Evolutionary conservation across 2,888 invertebrate species (phyloP).

Genomic region (Rambutsinella grinnellia): DNA sequence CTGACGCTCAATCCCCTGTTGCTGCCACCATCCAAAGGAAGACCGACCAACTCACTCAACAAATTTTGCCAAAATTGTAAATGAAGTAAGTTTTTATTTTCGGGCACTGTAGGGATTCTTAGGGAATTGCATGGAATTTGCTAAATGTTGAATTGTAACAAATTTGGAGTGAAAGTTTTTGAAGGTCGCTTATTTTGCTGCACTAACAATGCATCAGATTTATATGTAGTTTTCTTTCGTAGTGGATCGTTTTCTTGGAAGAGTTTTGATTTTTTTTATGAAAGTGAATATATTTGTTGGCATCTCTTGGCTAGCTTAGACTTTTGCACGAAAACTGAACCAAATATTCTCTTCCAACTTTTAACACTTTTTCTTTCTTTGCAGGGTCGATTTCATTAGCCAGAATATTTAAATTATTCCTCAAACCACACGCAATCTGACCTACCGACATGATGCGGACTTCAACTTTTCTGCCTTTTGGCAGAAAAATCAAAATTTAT

Average conservation of each 20-base stretch:
- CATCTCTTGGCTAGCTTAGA: slow-evolving; percentile 8
- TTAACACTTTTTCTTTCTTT: slow-evolving; percentile 17
- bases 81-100: slow-evolving; percentile 49
- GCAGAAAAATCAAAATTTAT: slow-evolving; percentile 29
- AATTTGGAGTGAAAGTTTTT: too few relatives aligned
- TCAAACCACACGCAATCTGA: slow-evolving; percentile 30
- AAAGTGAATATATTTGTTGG: not conserved
- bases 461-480: not conserved
- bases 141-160: too few relatives aligned
- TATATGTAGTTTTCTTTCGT: not conserved
- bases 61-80: slow-evolving; percentile 63
- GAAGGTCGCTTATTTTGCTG: not conserved
- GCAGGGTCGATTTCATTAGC: slow-evolving; percentile 50
- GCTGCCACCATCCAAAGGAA: slow-evolving; percentile 55
- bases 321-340: slow-evolving; percentile 12
- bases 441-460: slow-evolving; percentile 54
- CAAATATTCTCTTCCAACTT: not conserved
- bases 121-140: slow-evolving; percentile 18
- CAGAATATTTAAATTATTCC: slow-evolving; percentile 42
- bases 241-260: too few relatives aligned
- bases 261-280: too few relatives aligned
- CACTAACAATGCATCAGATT: not conserved
- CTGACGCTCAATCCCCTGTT: slow-evolving; percentile 35
- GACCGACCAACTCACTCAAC: slow-evolving; percentile 58
- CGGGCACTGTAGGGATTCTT: slow-evolving; percentile 41